A percentile compares a stretch with the other conserved stretches of the same genome.
phyloP scores from a whole-genome alignment of 92 coral and sea anemone species.

The Parazoanthus atlanticus region DNA sequence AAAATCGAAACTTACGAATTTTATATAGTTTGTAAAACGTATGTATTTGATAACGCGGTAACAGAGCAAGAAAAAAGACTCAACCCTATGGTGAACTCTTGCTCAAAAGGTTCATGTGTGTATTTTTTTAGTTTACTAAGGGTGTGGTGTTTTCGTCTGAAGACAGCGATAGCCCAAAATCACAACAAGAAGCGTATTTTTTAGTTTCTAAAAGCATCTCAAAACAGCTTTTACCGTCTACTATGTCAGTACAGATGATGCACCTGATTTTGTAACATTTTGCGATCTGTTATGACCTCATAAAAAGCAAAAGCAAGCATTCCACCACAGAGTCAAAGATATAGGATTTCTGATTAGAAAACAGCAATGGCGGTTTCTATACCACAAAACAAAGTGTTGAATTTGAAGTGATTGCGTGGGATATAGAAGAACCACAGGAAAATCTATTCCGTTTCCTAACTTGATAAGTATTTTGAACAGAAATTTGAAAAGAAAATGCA shows the following conservation, averaged over 20 bases:
- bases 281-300: neutral
- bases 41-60: neutral
- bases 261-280: neutral
- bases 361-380: neutral
- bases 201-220: neutral
- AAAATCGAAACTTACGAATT: neutral
- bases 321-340: neutral
- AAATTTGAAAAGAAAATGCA: neutral
- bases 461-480: neutral
- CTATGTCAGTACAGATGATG: neutral
- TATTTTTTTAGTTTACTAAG: neutral
- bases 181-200: neutral
- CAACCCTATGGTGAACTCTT: neutral
- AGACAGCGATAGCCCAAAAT: neutral
- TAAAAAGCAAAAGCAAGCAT: neutral
- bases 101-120: neutral
- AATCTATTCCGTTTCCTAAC: neutral
- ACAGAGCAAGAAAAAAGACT: neutral
- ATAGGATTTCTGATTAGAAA: neutral
- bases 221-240: neutral
- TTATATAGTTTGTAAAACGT: no score
- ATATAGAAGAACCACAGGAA: neutral
- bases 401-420: neutral
- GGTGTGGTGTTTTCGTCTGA: neutral
- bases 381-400: neutral